Evolutionary conservation across 2,113 vertebrate species (phyloP).

Genomic region (Alouatta palliata): DNA sequence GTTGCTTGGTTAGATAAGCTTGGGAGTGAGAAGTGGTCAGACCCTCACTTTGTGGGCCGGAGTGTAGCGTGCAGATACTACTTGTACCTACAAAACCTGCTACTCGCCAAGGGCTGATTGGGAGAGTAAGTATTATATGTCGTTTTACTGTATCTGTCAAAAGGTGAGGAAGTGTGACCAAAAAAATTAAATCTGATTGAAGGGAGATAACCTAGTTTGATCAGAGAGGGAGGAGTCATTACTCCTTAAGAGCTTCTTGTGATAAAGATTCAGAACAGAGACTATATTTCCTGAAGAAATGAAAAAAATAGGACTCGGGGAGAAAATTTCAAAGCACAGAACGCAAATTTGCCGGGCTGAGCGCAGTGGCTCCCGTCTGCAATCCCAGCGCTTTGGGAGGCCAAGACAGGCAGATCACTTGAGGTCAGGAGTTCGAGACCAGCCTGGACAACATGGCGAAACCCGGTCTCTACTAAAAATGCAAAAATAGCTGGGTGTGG

Average conservation of each 20-base stretch:
- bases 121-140: not conserved
- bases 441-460: no score
- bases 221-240: not conserved
- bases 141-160: not conserved
- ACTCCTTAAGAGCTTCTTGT: slow-evolving; percentile 17
- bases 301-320: not conserved
- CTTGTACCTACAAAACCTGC: not conserved
- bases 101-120: not conserved
- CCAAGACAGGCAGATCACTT: no score
- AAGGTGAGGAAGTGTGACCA: not conserved
- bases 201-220: not conserved
- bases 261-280: slow-evolving; percentile 45
- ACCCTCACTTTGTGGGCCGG: not conserved
- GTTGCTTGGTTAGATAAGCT: not conserved
- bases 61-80: not conserved
- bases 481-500: no score
- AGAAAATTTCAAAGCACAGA: not conserved
- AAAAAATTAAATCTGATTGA: slow-evolving; percentile 29
- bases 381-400: no score
- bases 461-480: no score
- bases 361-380: no score
- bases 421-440: no score
- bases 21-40: not conserved
- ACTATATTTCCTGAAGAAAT: not conserved
- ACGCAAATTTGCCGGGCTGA: not conserved